Base-by-base conservation (phyloP, 1,140 invertebrate species). In the Hestina assimilis region DNA sequence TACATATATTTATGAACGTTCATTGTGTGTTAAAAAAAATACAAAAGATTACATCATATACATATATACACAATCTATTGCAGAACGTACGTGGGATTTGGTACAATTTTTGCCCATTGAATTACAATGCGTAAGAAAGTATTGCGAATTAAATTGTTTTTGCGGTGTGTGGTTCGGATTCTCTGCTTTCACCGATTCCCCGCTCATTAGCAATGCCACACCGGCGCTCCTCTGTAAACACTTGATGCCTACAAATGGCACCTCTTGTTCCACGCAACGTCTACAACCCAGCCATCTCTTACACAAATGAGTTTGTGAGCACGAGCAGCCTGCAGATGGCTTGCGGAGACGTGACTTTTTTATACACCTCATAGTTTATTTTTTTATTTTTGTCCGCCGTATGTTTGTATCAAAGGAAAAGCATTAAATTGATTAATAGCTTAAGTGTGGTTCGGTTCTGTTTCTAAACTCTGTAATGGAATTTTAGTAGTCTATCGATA, bases 201-300 rank as follows among this genome's bases (percentile, higher is more conserved):
- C 60, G 54, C 79, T 83, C 79, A 83, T 83, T 83, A 83, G 74
- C 59, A 59, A 77, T 75, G 75, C 77, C 74, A 59, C 61, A 67
- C 69, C 66, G 63, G 43, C 73, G 66, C 75, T 72, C 75, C 72
- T 79, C 71, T 59, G 69, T 59, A 78, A 79, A 80, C 79, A 83
- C 77, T 79, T 63, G 66, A 59, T 73, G 79, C 72, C 53, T 80
- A 80, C 77, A 77, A 79, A 83, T 80, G 72, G 65, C 64, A 59
- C 55, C 64, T 64, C 63, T 72, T 67, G 59, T 66, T 63, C 50
- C 62, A 24, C 64, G 41, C 41, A 54, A 38, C 31, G 42, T 55
- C 42, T 55, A 55, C 43, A 26, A n/a, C 12, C 42, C 24, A 21
- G 42, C 21, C 52, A 26, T 55, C 52, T 47, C 20, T 45, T 46